phyloP scores from a whole-genome alignment of 37 sponge, comb jelly and placozoan species.

The Mnemiopsis leidyi region DNA sequence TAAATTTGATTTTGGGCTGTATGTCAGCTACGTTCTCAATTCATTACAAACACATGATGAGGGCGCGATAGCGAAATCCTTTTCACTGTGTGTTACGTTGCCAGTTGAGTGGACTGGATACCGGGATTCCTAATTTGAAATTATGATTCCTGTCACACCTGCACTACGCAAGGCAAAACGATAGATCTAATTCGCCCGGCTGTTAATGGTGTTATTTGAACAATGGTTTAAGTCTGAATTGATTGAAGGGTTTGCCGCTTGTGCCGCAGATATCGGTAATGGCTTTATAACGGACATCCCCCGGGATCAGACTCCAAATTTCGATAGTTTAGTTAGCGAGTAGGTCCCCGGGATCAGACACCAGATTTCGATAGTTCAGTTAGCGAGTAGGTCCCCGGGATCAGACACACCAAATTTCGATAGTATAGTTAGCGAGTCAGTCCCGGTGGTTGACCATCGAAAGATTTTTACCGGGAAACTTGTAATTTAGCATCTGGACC shows the following conservation, averaged over 20 bases:
- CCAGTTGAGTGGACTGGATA: background rate
- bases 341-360: background rate
- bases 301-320: background rate
- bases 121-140: background rate
- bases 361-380: no score
- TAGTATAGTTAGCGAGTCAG: background rate
- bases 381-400: no score
- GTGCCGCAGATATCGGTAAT: background rate
- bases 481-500: background rate
- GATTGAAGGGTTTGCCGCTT: background rate
- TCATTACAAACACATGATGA: background rate
- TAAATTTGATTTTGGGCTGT: constrained; percentile 16
- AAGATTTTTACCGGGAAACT: background rate
- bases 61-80: background rate
- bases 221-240: background rate
- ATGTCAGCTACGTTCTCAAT: constrained; percentile 4
- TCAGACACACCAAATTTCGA: background rate
- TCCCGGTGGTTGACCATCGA: background rate
- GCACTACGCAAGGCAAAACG: background rate
- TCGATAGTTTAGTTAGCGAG: no score
- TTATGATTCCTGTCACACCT: background rate
- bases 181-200: background rate
- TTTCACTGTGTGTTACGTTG: background rate
- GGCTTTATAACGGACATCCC: background rate
- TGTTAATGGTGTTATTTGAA: background rate